Evolutionary conservation across 2,888 invertebrate species (phyloP).

Genomic region (Lagria hirta): DNA sequence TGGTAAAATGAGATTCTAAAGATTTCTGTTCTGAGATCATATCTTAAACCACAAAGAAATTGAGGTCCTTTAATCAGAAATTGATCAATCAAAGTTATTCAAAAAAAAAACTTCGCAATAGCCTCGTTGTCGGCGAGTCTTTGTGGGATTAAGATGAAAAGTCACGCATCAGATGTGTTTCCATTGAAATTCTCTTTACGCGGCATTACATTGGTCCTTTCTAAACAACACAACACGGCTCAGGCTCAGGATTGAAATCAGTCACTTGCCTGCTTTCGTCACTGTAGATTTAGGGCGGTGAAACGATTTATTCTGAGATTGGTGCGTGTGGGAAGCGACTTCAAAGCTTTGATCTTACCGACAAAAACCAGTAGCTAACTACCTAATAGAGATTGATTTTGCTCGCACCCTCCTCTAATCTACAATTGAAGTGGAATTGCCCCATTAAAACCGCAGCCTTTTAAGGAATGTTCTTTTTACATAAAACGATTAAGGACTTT

Average conservation of each 20-base stretch:
- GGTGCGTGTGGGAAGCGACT: conserved; percentile 45
- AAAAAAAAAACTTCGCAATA: conserved; percentile 45
- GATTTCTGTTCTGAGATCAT: no score
- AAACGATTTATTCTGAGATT: conserved; percentile 40
- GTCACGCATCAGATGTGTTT: conserved; percentile 46
- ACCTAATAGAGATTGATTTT: conserved; percentile 26
- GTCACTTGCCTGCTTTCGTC: conserved; percentile 39
- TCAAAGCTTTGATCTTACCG: conserved; percentile 46
- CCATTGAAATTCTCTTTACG: conserved; percentile 37
- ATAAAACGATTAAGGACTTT: no score
- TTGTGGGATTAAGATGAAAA: conserved; percentile 47
- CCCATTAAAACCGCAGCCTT: no score
- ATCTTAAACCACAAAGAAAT: conserved; percentile 43
- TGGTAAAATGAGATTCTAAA: no score
- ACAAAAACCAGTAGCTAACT: conserved; percentile 36
- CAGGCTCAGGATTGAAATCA: no score
- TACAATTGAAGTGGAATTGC: no score
- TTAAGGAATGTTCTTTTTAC: no score
- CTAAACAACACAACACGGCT: conserved; percentile 32
- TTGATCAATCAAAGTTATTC: conserved; percentile 44
- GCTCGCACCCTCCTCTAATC: conserved; percentile 28
- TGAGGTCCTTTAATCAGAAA: conserved; percentile 45
- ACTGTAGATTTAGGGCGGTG: conserved; percentile 42
- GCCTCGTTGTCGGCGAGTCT: conserved; percentile 39
- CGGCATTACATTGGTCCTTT: conserved; percentile 34